Base-by-base conservation (phyloP, 2,113 vertebrate genomes). In the Planiliza haematocheilus region DNA sequence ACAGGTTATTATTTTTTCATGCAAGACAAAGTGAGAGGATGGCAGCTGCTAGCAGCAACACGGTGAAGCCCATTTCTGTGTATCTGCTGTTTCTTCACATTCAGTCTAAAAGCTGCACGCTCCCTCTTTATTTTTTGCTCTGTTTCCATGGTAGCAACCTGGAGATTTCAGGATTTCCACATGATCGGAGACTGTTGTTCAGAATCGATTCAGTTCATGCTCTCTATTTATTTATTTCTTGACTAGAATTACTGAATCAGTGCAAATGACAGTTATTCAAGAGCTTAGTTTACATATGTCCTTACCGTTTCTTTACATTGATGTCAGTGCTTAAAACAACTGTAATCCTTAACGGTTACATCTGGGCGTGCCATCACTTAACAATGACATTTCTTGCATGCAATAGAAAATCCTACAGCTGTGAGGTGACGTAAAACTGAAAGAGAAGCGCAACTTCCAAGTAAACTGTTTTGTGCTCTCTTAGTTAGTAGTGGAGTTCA, bases 131-230 rank as follows among this genome's bases (percentile, higher is more conserved):
- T 63, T 57, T 53, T 46, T 71, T 74, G 48, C 8, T 17, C 21
- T 86, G 89, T 89, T 92, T 81, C 86, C 81, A 91, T 92, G 91
- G 86, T 18, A 91, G 74, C 88, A 90, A 79, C 87, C 84, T 57
- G 50, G 45, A 42, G 64, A 72, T 63, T 66, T 63, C 55, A 53
- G 50, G 17, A 34, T 67, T 61, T 75, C 20, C 57, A 75, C 16
- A 53, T 42, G 14, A 75, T 76, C 48, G 68, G 16, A 73, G 10
- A 37, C 60, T 36, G 7, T 30, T 71, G 60, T 24, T 64, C 53
- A 63, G 11, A 68, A 39, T 24, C n/a, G n/a, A n/a, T n/a, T n/a
- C n/a, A n/a, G n/a, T n/a, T n/a, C n/a, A n/a, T n/a, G n/a, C n/a
- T n/a, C n/a, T n/a, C n/a, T n/a, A n/a, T n/a, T n/a, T n/a, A n/a